Conservation (phyloP, 2,113 vertebrate species). For the Brachionichthys hirsutus region DNA sequence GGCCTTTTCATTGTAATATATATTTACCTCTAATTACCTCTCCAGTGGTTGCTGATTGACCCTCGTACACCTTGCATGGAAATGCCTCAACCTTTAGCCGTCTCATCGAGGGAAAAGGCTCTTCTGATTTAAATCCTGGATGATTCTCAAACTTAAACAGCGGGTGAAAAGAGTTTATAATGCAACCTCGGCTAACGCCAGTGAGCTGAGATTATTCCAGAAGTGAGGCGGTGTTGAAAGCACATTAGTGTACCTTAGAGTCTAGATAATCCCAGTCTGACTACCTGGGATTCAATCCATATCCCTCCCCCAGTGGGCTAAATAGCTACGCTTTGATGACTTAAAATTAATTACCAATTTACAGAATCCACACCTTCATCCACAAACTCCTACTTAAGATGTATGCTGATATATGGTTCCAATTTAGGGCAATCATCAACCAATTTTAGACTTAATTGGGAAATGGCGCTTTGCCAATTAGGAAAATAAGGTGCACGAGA, state of each 20-base stretch:
- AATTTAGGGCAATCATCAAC: constrained; percentile 56
- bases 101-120: constrained; percentile 39
- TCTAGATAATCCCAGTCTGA: constrained; percentile 63
- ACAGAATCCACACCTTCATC: constrained; percentile 59
- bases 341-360: constrained; percentile 74
- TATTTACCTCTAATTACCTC: constrained; percentile 74
- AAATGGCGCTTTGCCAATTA: constrained; percentile 59
- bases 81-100: constrained; percentile 55
- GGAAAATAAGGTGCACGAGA: constrained; percentile 30
- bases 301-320: constrained; percentile 54
- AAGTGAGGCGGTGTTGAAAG: constrained; percentile 44
- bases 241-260: constrained; percentile 54
- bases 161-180: constrained; percentile 59
- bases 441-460: constrained; percentile 57
- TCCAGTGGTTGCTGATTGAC: constrained; percentile 69
- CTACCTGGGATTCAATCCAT: constrained; percentile 65
- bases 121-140: constrained; percentile 79
- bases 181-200: constrained; percentile 50
- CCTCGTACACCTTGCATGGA: constrained; percentile 66
- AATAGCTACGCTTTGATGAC: constrained; percentile 70
- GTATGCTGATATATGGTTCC: constrained; percentile 33
- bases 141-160: constrained; percentile 69
- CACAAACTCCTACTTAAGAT: constrained; percentile 61
- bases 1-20: constrained; percentile 49
- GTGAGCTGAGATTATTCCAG: constrained; percentile 63